Base-by-base conservation (phyloP, 1,140 invertebrate genomes). In the Nymphalis io region DNA sequence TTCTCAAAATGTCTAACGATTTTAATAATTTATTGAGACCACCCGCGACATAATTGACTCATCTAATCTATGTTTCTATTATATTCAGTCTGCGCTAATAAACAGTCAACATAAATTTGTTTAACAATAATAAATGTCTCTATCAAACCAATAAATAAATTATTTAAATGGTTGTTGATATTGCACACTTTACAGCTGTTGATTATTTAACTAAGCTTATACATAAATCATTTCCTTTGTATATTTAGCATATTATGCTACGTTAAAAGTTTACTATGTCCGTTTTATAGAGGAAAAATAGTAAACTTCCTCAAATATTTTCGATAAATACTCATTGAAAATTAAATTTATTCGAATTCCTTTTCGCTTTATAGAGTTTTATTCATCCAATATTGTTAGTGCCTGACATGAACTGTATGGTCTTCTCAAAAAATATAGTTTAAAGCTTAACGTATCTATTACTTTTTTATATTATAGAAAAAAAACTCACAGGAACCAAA, bases 81-180 rank as follows among this genome's bases (percentile, higher is more conserved):
- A 72, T 61, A 72, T 72, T 62, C 74, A 68, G 20, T 73, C 68
- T 68, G 68, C 44, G 70, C 48, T 74, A 71, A 70, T 70, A 69
- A 79, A 66, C 60, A 61, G 71, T 78, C 78, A 76, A 63, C 71
- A 83, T 84, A 83, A 83, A 82, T 80, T 80, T 78, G 61, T 65
- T 59, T 40, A 61, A 59, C 75, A 78, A 80, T 83, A 80, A 85
- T 83, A 73, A 76, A 83, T 78, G 77, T 78, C 75, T 83, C 77
- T 78, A 85, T 80, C 75, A 80, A 70, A 67, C 57, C 64, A 74
- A 85, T 84, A 83, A 84, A 86, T 81, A 76, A 84, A 79, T 84
- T 83, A 84, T 83, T 83, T 78, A 85, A 84, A 82, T 82, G 63
- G 69, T 80, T 83, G 82, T 76, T 75, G 79, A 81, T 81, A 76